These are phyloP conservation scores for Ictidomys tridecemlineatus DNA, from an alignment of 2,113 vertebrate species.

Conservation along the genomic window DNA sequence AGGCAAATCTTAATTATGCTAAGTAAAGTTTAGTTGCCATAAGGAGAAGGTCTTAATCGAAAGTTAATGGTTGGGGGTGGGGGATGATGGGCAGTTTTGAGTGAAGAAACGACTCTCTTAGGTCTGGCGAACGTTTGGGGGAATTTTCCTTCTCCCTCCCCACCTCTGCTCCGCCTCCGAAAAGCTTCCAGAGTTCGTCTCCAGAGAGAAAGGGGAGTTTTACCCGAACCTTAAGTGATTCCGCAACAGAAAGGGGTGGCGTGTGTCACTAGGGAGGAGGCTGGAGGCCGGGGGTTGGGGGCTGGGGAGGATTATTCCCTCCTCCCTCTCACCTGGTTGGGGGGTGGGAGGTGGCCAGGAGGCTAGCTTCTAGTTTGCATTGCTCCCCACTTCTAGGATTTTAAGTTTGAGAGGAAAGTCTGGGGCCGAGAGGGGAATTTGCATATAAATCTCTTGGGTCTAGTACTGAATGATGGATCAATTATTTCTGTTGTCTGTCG, in stretches of 20 bases:
- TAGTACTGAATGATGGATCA: conserved; percentile 72
- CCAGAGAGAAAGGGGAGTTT: conserved; percentile 53
- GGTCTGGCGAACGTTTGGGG: conserved; percentile 1
- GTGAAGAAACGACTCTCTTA: conserved; percentile 57
- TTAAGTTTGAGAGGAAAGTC: neutral
- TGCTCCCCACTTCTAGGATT: neutral
- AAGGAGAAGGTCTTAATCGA: conserved; percentile 81
- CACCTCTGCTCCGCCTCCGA: conserved; percentile 27
- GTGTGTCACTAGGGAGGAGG: neutral
- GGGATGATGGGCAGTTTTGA: conserved; percentile 25
- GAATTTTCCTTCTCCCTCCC: conserved; percentile 44
- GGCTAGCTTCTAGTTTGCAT: neutral
- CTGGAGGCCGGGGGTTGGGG: neutral
- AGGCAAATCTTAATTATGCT: conserved; percentile 82
- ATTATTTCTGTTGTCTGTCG: conserved; percentile 76
- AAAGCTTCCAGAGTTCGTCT: conserved; percentile 68
- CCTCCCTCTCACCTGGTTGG: conserved; percentile 56
- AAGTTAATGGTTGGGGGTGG: conserved; percentile 64
- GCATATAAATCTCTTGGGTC: conserved; percentile 68
- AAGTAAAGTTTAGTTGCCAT: conserved; percentile 79
- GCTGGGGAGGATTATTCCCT: neutral
- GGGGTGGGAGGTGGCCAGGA: neutral
- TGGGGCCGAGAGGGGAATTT: conserved; percentile 25
- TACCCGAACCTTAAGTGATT: conserved; percentile 69
- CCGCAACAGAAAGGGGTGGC: conserved; percentile 55